A percentile compares a stretch with the other conserved stretches of the same genome.
Conservation (phyloP, 2,113 vertebrate genomes). For the Pygoscelis antarcticus region DNA sequence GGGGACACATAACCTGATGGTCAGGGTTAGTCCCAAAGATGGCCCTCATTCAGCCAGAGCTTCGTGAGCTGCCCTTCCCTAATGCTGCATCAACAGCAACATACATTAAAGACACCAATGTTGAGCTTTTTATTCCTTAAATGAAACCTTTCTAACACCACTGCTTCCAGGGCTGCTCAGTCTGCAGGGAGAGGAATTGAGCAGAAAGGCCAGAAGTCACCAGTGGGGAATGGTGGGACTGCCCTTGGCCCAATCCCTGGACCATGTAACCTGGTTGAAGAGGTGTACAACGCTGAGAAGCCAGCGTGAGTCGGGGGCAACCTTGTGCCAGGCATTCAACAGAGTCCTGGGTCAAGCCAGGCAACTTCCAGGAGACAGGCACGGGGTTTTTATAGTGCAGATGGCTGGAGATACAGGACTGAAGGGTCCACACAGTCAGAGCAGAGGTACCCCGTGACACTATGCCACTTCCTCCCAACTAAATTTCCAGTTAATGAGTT, state of each 20-base stretch:
- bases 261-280: background rate
- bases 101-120: background rate
- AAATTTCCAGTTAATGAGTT: background rate
- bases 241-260: background rate
- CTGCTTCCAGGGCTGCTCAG: background rate
- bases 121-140: background rate
- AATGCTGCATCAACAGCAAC: background rate
- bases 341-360: background rate
- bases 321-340: background rate
- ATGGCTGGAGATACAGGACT: background rate
- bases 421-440: background rate
- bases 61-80: background rate
- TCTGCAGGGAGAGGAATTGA: background rate
- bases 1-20: background rate
- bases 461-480: background rate
- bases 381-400: background rate
- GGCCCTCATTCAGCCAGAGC: background rate
- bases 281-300: background rate
- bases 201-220: background rate
- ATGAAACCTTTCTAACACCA: background rate
- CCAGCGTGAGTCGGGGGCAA: background rate
- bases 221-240: background rate
- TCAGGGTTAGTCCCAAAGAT: background rate
- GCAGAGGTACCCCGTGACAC: background rate
- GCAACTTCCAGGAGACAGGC: background rate